Base-by-base conservation (phyloP, 2,888 invertebrate genomes). In the Adela reaumurella region DNA sequence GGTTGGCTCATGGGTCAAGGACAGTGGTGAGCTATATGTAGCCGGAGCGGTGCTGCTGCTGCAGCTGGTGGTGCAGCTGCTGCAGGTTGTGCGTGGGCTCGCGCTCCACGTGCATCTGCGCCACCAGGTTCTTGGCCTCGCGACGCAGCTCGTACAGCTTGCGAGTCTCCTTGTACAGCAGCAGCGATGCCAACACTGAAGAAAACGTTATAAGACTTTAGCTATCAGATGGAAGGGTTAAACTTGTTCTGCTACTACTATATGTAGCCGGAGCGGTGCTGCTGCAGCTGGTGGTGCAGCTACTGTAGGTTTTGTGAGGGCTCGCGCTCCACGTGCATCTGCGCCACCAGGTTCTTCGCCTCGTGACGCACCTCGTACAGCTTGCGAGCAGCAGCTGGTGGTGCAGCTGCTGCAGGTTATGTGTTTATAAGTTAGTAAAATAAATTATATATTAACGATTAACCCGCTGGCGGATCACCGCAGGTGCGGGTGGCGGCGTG, bases 281-380 rank as follows among this genome's bases (percentile, higher is more conserved):
- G 76, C 49, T 74, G 72, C 47, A 45, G 41, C 19, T 19, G 29
- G 16, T 46, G 49, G 11, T 77, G 76, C 51, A 78, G 55, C 54
- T 76, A 76, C 16, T 73, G 70, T 50, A 77, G 54, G 0, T 76
- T 72, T 52, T 81, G 77, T 54, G 83, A 80, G 0, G 83, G 78
- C 58, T 86, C 86, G 53, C 87, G 84, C 69, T 89, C 83, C 46
- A 16, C n/a, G 61, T 93, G 90, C 92, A 93, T 93, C 66, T 93
- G 93, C 74, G 88, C 90, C 2, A 93, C 91, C n/a, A 93, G 79
- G 72, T 92, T 92, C 62, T 87, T 88, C 43, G 90, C 90, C 67
- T 92, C 89, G 46, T 84, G 82, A 43, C 92, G 85, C 50, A 87
- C 66, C 59, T 89, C 88, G 57, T 89, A 91, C 24, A 89, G 82